Conservation (phyloP, 2,113 vertebrate genomes). For the Rattus rattus region DNA sequence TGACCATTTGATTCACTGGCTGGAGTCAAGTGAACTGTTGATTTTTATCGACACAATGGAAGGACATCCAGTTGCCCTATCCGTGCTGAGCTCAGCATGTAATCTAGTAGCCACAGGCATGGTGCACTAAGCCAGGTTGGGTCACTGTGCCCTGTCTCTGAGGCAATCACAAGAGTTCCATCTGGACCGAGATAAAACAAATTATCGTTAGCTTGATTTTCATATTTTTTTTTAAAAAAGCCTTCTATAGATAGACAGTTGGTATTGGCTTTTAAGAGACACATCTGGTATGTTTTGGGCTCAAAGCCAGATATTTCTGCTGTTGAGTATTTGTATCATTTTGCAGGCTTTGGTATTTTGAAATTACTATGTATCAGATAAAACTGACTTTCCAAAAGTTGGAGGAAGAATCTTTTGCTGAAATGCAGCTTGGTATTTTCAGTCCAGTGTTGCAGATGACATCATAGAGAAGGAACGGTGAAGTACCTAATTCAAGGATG, state of each 20-base stretch:
- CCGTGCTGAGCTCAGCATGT: conserved; percentile 45
- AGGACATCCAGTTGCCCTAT: conserved; percentile 22
- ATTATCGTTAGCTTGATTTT: conserved; percentile 74
- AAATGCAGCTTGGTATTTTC: neutral
- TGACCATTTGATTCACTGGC: neutral
- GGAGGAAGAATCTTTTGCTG: conserved; percentile 1
- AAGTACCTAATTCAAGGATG: neutral
- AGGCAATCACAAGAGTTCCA: conserved; percentile 72
- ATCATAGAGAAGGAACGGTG: neutral
- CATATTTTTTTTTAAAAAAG: neutral
- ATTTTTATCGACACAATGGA: neutral
- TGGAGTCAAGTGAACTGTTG: neutral
- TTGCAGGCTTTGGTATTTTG: conserved; percentile 67
- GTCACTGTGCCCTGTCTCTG: conserved; percentile 64
- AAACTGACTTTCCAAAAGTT: conserved; percentile 57
- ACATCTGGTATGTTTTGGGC: conserved; percentile 76
- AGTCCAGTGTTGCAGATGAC: neutral
- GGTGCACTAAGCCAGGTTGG: conserved; percentile 56
- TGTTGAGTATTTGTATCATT: conserved; percentile 48
- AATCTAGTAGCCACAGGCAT: conserved; percentile 59
- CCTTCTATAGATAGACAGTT: conserved; percentile 73
- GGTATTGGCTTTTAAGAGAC: conserved; percentile 75
- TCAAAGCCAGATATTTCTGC: conserved; percentile 52
- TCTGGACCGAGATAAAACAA: conserved; percentile 63
- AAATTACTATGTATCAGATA: conserved; percentile 41